These are phyloP conservation scores for Perithous albicinctus DNA, from an alignment of 2,888 invertebrate species.

Conservation along the genomic window DNA sequence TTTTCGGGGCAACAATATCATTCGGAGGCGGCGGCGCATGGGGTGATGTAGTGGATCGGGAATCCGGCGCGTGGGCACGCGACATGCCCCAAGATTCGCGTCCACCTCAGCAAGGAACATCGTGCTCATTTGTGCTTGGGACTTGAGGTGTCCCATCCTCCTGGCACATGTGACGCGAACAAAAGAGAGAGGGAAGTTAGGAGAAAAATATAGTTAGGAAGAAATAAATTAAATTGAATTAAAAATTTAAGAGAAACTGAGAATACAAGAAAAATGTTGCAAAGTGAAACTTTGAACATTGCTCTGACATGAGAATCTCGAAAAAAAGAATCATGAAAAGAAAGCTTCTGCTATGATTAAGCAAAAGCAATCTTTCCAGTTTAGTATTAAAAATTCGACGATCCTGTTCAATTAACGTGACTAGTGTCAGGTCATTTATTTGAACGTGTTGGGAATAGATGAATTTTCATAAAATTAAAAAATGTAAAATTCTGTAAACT, in stretches of 20 bases:
- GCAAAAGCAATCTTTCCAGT: no score
- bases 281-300: background rate
- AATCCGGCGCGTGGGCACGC: conserved; percentile 80
- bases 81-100: conserved; percentile 78
- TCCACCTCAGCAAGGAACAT: conserved; percentile 73
- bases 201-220: background rate
- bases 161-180: conserved; percentile 13
- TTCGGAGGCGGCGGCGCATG: conserved; percentile 59
- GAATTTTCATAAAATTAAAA: no score
- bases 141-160: background rate
- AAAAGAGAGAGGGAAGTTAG: conserved; percentile 38
- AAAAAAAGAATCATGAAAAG: no score
- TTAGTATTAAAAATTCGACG: no score
- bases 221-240: background rate
- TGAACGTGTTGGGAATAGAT: no score
- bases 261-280: background rate
- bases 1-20: conserved; percentile 57
- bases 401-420: no score
- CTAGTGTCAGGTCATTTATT: no score
- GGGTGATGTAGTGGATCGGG: conserved; percentile 79
- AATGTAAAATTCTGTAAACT: no score
- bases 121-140: conserved; percentile 77
- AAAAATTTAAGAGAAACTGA: background rate
- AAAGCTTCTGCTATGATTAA: no score
- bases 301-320: background rate